Conservation (phyloP, 2,888 invertebrate species). For the Stenurella melanura region DNA sequence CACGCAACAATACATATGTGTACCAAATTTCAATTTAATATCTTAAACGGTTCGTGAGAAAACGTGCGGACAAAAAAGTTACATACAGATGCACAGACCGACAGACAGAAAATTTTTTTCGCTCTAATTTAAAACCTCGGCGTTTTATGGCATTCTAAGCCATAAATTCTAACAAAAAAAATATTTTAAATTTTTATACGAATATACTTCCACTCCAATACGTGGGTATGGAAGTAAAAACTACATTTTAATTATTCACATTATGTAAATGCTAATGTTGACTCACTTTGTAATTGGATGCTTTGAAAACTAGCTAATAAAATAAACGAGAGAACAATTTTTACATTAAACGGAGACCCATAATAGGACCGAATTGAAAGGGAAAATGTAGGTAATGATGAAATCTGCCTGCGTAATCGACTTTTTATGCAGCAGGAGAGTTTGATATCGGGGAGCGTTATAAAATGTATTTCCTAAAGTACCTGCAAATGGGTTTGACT, state of each 20-base stretch:
- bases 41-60: no score
- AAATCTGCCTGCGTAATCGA: constrained; percentile 44
- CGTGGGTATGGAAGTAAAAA: no score
- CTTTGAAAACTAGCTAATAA: background rate
- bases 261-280: background rate
- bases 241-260: background rate
- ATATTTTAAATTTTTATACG: no score
- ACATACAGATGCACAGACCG: no score
- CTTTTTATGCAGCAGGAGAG: constrained; percentile 33
- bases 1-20: no score
- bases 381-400: constrained; percentile 23
- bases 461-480: constrained; percentile 41
- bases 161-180: no score
- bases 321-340: constrained; percentile 27
- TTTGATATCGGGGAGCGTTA: constrained; percentile 25
- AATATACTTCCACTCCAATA: no score
- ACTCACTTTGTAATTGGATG: background rate
- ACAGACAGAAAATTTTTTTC: no score
- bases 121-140: no score
- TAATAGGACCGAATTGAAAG: constrained; percentile 29
- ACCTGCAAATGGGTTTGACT: constrained; percentile 34
- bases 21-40: no score
- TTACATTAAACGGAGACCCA: constrained; percentile 27
- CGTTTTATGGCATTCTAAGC: no score
- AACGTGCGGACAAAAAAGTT: no score